phyloP scores from a whole-genome alignment of 2,888 invertebrate genomes.

The Hedya salicella region DNA sequence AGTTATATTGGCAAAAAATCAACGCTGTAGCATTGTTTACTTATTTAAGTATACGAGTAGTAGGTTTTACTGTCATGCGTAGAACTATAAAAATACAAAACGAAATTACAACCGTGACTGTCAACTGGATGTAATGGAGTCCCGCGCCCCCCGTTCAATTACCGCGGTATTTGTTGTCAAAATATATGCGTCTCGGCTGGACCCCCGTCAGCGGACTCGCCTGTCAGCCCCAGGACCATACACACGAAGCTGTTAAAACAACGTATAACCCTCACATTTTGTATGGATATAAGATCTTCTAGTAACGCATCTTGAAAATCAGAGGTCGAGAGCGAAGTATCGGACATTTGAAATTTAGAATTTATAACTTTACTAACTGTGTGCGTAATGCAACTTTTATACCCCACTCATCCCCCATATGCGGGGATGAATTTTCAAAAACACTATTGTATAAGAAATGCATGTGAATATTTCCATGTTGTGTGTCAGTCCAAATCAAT shows the following conservation, averaged over 20 bases:
- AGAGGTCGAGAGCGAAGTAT: too few relatives aligned
- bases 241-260: constrained; percentile 7
- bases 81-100: background rate
- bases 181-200: constrained; percentile 61
- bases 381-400: too few relatives aligned
- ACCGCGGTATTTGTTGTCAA: constrained; percentile 72
- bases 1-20: too few relatives aligned
- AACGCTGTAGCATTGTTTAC: too few relatives aligned
- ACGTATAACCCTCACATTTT: constrained; percentile 4
- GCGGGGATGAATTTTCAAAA: too few relatives aligned
- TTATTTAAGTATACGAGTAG: too few relatives aligned
- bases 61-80: background rate
- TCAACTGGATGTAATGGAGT: constrained; percentile 24
- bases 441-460: too few relatives aligned
- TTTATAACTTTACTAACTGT: too few relatives aligned
- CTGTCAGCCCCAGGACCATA: constrained; percentile 24
- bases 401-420: too few relatives aligned
- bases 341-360: too few relatives aligned
- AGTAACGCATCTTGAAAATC: background rate
- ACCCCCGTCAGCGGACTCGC: constrained; percentile 49
- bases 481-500: too few relatives aligned
- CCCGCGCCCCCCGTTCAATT: constrained; percentile 60
- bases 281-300: background rate
- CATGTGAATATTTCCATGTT: too few relatives aligned
- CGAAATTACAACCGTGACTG: constrained; percentile 16